These are phyloP conservation scores for Philaethria dido DNA, from an alignment of 2,888 invertebrate species.

Conservation along the genomic window DNA sequence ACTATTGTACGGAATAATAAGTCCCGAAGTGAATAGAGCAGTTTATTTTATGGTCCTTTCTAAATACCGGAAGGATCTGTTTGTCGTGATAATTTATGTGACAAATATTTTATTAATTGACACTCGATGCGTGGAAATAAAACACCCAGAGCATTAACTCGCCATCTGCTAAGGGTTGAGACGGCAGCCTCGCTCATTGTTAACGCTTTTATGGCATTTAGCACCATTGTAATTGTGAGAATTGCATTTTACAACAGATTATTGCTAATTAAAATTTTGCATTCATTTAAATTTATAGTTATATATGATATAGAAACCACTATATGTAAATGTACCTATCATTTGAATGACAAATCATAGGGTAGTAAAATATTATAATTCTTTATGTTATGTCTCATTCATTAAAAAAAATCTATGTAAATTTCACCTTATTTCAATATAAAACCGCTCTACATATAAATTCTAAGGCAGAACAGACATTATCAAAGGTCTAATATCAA, in stretches of 20 bases:
- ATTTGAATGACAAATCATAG: not conserved
- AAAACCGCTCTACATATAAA: slow-evolving; percentile 13
- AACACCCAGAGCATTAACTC: slow-evolving; percentile 67
- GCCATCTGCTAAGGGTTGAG: slow-evolving; percentile 35
- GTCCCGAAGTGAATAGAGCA: slow-evolving; percentile 53
- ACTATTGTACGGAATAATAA: slow-evolving; percentile 73
- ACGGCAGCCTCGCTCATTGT: slow-evolving; percentile 5
- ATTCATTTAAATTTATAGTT: not conserved
- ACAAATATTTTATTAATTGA: slow-evolving; percentile 80
- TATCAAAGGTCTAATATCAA: slow-evolving; percentile 28
- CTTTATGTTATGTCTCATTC: not conserved
- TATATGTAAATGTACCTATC: not conserved
- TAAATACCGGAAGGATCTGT: slow-evolving; percentile 64
- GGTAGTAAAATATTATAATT: not conserved
- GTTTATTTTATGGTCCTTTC: slow-evolving; percentile 59
- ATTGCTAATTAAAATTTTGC: not conserved
- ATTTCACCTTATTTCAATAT: not conserved
- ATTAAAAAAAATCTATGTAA: not conserved
- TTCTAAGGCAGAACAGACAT: slow-evolving; percentile 16
- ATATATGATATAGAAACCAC: not conserved
- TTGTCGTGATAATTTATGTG: slow-evolving; percentile 72
- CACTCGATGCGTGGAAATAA: slow-evolving; percentile 65
- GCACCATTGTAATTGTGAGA: slow-evolving; percentile 19
- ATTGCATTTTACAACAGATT: slow-evolving; percentile 3
- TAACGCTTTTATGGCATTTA: slow-evolving; percentile 20